A percentile compares a stretch with the other conserved stretches of the same genome.
Conservation (phyloP, 1,140 invertebrate genomes). For the Magallana ariakensis region DNA sequence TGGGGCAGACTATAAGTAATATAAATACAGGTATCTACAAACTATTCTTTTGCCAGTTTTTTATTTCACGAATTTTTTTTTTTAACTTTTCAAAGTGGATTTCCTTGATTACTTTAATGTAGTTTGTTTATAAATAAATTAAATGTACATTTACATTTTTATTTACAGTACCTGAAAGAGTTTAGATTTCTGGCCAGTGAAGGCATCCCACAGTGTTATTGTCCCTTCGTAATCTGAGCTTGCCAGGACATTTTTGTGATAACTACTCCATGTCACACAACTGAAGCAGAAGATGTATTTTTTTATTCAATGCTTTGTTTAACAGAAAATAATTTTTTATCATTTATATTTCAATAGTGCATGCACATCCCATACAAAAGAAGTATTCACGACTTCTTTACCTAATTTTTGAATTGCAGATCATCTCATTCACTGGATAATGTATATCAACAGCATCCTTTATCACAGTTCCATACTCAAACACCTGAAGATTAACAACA, state of each 20-base stretch:
- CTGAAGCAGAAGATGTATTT: constrained; percentile 79
- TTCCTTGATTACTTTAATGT: too few species aligned
- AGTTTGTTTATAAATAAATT: too few species aligned
- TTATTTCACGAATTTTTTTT: too few species aligned
- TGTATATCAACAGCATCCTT: constrained; percentile 92
- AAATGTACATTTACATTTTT: too few species aligned
- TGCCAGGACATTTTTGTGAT: constrained; percentile 92
- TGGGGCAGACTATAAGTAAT: too few species aligned
- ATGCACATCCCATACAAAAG: too few species aligned
- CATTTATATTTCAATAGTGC: too few species aligned
- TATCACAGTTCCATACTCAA: constrained; percentile 93
- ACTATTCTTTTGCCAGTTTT: too few species aligned
- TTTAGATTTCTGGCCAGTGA: constrained; percentile 86
- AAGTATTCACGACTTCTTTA: not conserved
- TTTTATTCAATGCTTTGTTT: too few species aligned
- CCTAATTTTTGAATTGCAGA: constrained; percentile 85
- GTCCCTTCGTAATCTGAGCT: constrained; percentile 98
- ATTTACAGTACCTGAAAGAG: constrained; percentile 78
- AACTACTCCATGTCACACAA: constrained; percentile 96
- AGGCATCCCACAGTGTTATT: constrained; percentile 95
- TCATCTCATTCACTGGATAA: constrained; percentile 95
- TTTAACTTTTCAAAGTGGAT: too few species aligned
- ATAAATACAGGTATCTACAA: too few species aligned
- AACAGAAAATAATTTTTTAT: too few species aligned
- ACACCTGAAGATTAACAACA: constrained; percentile 74